Base-by-base conservation (phyloP, 2,888 invertebrate genomes). In the Xestobium rufovillosum region DNA sequence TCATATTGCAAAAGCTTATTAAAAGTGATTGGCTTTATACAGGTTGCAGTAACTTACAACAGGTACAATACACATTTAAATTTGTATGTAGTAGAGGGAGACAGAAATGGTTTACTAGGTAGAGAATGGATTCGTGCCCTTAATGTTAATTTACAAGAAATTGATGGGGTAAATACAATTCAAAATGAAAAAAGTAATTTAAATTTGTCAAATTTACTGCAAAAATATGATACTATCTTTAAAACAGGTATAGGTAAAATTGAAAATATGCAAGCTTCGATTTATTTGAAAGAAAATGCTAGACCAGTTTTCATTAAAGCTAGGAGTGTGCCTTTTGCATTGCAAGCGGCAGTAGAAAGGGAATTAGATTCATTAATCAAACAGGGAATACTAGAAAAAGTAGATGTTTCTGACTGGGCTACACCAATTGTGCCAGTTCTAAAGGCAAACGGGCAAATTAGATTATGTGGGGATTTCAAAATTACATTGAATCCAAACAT, bases 291-390 rank as follows among this genome's bases (percentile, higher is more conserved):
- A 14, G 6, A 6, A 4, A 14, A 35, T 30, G 49, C 45, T 4
- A 17, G 13, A 14, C 53, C 53, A 1, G 33, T 38, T 19, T 53
- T 51, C 45, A 32, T 44, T 8, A 31, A 14, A 14, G 31, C 31
- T 4, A 10, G 31, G 6, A 31, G 14, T 4, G 31, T 31, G 9
- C 31, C 31, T 13, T 31, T 13, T 14, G 12, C 31, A 10, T 31
- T 31, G 14, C 8, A 13, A 27, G 8, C 6, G 10, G 10, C 6
- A 27, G 11, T 10, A 27, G 27, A 27, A 10, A 6, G 10, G 6
- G 27, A 27, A 11, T 9, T 27, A 27, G 4, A 27, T 6, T 9
- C 4, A 9, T 6, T 27, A 27, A 11, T n/a, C 6, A 10, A 27
- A 4, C 27, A 27, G 10, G 27, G 27, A n/a, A 11, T 27, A 9